Conservation (phyloP, 2,797 vertebrate species). For the Sardinella longiceps region DNA sequence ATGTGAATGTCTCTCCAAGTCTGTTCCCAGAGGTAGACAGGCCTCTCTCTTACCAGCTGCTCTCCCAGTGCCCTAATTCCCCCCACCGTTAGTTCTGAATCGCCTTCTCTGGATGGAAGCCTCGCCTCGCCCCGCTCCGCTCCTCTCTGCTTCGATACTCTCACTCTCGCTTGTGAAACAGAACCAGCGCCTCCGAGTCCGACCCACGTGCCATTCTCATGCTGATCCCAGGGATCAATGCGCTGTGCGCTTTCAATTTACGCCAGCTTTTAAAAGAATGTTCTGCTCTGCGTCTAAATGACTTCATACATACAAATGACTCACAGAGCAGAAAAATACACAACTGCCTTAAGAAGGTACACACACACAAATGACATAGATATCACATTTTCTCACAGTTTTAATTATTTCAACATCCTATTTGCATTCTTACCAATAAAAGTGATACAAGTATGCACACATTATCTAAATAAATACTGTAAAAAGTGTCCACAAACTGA, state of each 20-base stretch:
- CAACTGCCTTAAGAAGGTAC: neutral
- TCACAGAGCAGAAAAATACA: neutral
- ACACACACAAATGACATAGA: neutral
- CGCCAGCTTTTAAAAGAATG: neutral
- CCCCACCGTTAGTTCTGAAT: constrained; percentile 22
- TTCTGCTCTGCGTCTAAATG: neutral
- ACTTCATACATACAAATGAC: neutral
- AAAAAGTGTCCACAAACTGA: neutral
- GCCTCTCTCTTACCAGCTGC: constrained; percentile 48
- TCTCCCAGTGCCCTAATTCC: constrained; percentile 46
- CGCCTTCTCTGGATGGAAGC: constrained; percentile 8
- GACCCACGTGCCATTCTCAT: neutral
- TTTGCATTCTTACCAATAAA: neutral
- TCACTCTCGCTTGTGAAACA: neutral
- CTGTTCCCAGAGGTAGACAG: constrained; percentile 47
- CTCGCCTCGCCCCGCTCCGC: neutral
- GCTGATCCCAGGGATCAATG: neutral
- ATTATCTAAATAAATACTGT: neutral
- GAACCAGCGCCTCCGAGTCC: neutral
- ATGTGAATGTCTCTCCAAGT: constrained; percentile 47
- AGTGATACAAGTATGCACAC: neutral
- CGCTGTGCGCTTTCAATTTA: neutral
- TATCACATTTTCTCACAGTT: neutral
- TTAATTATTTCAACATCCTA: neutral
- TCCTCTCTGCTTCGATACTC: neutral